phyloP scores from a whole-genome alignment of 2,113 vertebrate species.

The Poecilia latipinna region DNA sequence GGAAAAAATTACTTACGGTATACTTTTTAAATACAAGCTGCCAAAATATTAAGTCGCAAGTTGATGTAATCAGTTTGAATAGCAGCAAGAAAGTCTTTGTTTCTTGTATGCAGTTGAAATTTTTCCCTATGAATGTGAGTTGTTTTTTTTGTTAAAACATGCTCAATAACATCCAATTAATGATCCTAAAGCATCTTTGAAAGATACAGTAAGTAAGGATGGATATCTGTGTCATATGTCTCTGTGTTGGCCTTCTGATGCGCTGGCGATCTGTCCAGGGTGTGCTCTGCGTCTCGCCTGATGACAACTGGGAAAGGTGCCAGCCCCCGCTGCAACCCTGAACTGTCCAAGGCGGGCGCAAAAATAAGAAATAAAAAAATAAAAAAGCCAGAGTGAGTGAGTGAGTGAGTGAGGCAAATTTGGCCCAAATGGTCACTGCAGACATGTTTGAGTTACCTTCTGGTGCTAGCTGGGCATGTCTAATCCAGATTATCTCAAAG shows the following conservation, averaged over 20 bases:
- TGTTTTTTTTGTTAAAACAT: too few species aligned
- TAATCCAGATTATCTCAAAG: conserved; percentile 4
- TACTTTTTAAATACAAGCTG: neutral
- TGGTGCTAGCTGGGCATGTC: neutral
- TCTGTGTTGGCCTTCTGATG: neutral
- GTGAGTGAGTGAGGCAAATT: neutral
- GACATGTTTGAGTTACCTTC: neutral
- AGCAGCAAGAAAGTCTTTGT: too few species aligned
- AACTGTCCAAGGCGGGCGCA: neutral
- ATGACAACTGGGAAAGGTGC: neutral
- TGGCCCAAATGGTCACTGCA: neutral
- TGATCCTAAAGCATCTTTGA: neutral
- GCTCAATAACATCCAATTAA: neutral
- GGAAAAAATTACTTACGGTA: neutral
- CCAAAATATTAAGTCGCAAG: neutral
- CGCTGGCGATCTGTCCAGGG: neutral
- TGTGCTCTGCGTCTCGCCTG: neutral
- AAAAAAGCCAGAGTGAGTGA: neutral
- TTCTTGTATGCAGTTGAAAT: too few species aligned
- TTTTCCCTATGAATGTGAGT: too few species aligned
- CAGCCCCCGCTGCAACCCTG: neutral
- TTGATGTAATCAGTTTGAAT: too few species aligned
- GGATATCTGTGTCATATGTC: neutral
- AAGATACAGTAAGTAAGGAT: neutral
- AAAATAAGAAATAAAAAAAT: neutral